Conservation (phyloP, 2,888 invertebrate genomes). For the Tinea semifulvella region DNA sequence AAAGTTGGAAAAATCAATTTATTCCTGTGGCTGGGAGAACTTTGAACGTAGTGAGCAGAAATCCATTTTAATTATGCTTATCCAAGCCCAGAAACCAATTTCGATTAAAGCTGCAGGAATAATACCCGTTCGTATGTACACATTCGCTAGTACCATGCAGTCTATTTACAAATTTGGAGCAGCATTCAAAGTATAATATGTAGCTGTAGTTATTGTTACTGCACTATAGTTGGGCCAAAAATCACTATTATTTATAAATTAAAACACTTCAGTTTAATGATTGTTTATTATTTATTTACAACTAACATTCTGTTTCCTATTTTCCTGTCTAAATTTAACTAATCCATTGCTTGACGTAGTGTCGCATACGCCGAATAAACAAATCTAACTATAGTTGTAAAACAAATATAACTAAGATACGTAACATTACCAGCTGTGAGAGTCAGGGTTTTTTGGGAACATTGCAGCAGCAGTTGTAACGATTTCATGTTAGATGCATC, state of each 20-base stretch:
- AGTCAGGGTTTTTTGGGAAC: constrained; percentile 29
- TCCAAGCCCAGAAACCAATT: constrained; percentile 41
- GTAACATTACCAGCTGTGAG: constrained; percentile 31
- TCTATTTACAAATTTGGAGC: constrained; percentile 50
- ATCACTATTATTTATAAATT: too few relatives aligned
- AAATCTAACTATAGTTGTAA: constrained; percentile 27
- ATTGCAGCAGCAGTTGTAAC: constrained; percentile 29
- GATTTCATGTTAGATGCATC: constrained; percentile 27
- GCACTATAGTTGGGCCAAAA: too few relatives aligned
- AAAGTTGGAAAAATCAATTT: constrained; percentile 39
- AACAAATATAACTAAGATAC: constrained; percentile 25
- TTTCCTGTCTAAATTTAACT: not conserved
- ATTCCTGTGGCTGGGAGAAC: constrained; percentile 53
- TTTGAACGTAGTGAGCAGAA: constrained; percentile 37
- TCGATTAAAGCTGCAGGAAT: constrained; percentile 44
- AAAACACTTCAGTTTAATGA: too few relatives aligned
- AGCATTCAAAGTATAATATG: constrained; percentile 37
- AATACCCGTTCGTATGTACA: constrained; percentile 48
- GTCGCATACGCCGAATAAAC: constrained; percentile 33
- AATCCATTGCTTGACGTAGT: constrained; percentile 20
- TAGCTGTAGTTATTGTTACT: too few relatives aligned
- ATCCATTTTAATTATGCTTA: constrained; percentile 35
- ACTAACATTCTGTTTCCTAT: too few relatives aligned
- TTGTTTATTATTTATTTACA: too few relatives aligned
- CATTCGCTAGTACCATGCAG: constrained; percentile 45